Percentiles rank a stretch among this genome's conserved stretches.
phyloP scores from a whole-genome alignment of 1,140 invertebrate species.

The Condylostylus longicornis region DNA sequence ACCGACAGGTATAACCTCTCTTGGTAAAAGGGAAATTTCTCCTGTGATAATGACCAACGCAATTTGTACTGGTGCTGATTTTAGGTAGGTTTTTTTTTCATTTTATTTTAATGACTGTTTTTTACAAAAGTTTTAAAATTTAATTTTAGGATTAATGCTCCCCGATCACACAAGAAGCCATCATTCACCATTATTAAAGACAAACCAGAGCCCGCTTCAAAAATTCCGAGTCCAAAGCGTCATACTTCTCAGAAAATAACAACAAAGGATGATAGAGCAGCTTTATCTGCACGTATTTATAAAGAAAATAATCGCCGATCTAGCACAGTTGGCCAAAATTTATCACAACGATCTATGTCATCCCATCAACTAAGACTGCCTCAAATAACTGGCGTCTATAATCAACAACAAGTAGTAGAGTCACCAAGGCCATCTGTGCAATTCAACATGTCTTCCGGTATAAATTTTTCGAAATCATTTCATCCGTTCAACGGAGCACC shows the following conservation, averaged over 20 bases:
- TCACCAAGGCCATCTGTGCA: constrained; percentile 28
- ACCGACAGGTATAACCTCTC: not conserved
- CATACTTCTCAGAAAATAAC: constrained; percentile 22
- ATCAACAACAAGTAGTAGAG: constrained; percentile 13
- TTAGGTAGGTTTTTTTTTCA: constrained; percentile 12
- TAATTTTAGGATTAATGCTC: constrained; percentile 26
- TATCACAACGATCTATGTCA: constrained; percentile 15
- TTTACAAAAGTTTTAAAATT: not conserved
- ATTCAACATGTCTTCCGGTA: constrained; percentile 21
- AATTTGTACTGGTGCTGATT: constrained; percentile 24
- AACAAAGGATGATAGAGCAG: constrained; percentile 34
- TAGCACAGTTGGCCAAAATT: too few relatives aligned
- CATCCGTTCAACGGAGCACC: constrained; percentile 19
- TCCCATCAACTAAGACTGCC: constrained; percentile 18
- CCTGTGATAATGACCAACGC: constrained; percentile 24
- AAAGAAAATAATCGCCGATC: too few relatives aligned
- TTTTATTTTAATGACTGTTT: not conserved
- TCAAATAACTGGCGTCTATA: constrained; percentile 2
- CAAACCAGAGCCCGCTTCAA: constrained; percentile 32
- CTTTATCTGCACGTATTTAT: constrained; percentile 41
- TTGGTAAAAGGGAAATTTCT: constrained; percentile 15
- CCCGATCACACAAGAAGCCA: constrained; percentile 33
- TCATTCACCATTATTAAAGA: constrained; percentile 45
- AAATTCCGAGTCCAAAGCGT: constrained; percentile 25
- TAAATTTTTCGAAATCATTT: constrained; percentile 16